A percentile compares a stretch with the other conserved stretches of the same genome.
Conservation (phyloP, 2,888 invertebrate genomes). For the Muscina levida region DNA sequence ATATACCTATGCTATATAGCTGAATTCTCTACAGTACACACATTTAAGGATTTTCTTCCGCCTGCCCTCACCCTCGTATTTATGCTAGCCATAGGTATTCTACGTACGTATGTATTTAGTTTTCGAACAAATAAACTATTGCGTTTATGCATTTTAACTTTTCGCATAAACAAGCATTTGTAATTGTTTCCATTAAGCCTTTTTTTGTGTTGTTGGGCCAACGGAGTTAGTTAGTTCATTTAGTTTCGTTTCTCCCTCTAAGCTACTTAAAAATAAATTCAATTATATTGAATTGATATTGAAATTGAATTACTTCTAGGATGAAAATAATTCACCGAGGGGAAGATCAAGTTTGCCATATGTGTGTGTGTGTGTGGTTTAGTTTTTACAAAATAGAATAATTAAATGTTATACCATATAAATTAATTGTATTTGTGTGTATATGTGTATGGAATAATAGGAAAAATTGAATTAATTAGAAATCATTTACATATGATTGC, state of each 20-base stretch:
- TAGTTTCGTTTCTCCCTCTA: conserved; percentile 33
- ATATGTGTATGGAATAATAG: conserved; percentile 23
- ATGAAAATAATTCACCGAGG: not conserved
- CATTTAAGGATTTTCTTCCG: no score
- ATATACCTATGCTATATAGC: no score
- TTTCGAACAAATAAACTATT: conserved; percentile 2
- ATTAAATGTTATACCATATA: conserved; percentile 24
- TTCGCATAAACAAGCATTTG: conserved; percentile 17
- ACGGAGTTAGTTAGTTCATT: no score
- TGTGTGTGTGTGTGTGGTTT: conserved; percentile 4
- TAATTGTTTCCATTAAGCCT: conserved; percentile 26
- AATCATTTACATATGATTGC: conserved; percentile 17
- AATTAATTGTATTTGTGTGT: conserved; percentile 37
- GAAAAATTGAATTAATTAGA: conserved; percentile 21
- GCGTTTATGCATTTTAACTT: conserved; percentile 17
- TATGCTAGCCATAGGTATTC: no score
- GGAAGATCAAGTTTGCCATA: no score
- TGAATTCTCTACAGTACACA: no score
- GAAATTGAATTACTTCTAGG: conserved; percentile 27
- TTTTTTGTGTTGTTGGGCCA: not conserved
- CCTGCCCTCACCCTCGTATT: not conserved
- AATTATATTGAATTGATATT: conserved; percentile 25
- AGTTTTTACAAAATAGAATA: conserved; percentile 2
- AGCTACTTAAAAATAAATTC: conserved; percentile 36
- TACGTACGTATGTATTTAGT: not conserved